A percentile compares a stretch with the other conserved stretches of the same genome.
Evolutionary conservation across 2,888 invertebrate genomes (phyloP).

Genomic region (Heteromurus nitidus): DNA sequence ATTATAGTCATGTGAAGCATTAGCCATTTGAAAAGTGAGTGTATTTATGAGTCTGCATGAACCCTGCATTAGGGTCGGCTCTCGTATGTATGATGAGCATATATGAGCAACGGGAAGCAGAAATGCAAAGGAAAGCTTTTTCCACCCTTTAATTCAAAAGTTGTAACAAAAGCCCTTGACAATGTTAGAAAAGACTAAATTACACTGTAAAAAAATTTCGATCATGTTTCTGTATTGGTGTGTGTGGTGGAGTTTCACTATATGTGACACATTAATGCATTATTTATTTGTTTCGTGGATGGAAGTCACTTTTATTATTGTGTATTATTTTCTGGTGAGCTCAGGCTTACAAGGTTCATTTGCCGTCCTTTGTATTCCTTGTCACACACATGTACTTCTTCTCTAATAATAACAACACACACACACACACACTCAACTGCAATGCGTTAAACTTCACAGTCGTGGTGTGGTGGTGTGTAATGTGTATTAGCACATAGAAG

Average conservation of each 20-base stretch:
- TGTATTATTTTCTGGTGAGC: background rate
- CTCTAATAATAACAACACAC: background rate
- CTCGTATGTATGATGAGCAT: no score
- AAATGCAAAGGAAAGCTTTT: no score
- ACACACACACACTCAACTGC: background rate
- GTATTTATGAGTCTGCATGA: background rate
- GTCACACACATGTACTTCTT: slow-evolving; percentile 6
- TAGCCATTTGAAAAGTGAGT: background rate
- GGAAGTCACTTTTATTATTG: background rate
- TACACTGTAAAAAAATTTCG: slow-evolving; percentile 2
- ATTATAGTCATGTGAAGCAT: background rate
- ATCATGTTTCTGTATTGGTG: no score
- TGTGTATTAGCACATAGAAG: background rate
- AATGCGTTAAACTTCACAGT: background rate
- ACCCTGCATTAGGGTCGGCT: background rate
- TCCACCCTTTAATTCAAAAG: no score
- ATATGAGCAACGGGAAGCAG: no score
- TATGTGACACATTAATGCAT: slow-evolving; percentile 14
- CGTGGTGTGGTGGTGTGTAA: background rate
- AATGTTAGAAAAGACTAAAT: background rate
- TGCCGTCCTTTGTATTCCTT: slow-evolving; percentile 1
- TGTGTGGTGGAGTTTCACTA: slow-evolving; percentile 21
- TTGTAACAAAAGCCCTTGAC: no score
- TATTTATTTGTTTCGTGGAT: slow-evolving; percentile 11
- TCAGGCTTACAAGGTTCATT: background rate